Evolutionary conservation across 2,797 vertebrate genomes (phyloP).

Genomic region (Ctenopoma multispine): DNA sequence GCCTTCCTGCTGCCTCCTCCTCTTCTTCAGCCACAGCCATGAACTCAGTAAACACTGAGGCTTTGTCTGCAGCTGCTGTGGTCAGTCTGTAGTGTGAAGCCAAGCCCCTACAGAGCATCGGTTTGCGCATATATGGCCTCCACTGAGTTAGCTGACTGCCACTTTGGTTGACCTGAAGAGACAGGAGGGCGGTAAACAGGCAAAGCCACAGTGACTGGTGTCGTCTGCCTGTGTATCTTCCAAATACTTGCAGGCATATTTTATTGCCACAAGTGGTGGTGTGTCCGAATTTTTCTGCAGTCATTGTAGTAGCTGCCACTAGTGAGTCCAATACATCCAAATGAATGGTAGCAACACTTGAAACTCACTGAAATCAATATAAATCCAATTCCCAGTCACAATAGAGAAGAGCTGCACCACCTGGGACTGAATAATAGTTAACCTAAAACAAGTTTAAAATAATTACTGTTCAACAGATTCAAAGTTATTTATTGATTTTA

Average conservation of each 20-base stretch:
- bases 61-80: constrained; percentile 72
- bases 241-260: constrained; percentile 42
- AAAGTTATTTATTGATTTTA: neutral
- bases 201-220: constrained; percentile 40
- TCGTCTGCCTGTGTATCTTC: constrained; percentile 53
- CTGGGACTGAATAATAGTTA: neutral
- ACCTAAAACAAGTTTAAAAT: neutral
- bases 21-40: constrained; percentile 43
- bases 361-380: constrained; percentile 13
- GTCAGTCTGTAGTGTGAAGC: constrained; percentile 42
- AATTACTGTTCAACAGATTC: neutral
- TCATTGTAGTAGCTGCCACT: constrained; percentile 30
- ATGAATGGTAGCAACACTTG: neutral
- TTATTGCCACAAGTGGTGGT: constrained; percentile 33
- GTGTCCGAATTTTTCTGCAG: constrained; percentile 41
- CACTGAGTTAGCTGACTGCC: constrained; percentile 24
- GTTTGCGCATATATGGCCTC: constrained; percentile 16
- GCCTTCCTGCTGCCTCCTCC: constrained; percentile 53
- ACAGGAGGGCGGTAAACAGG: constrained; percentile 32
- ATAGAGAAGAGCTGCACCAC: neutral
- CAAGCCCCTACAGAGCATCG: constrained; percentile 31
- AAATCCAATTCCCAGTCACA: neutral
- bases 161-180: constrained; percentile 48
- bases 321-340: neutral
- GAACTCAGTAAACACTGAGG: constrained; percentile 61